Base-by-base conservation (phyloP, 1,140 invertebrate genomes). In the Zaprionus ornatus region DNA sequence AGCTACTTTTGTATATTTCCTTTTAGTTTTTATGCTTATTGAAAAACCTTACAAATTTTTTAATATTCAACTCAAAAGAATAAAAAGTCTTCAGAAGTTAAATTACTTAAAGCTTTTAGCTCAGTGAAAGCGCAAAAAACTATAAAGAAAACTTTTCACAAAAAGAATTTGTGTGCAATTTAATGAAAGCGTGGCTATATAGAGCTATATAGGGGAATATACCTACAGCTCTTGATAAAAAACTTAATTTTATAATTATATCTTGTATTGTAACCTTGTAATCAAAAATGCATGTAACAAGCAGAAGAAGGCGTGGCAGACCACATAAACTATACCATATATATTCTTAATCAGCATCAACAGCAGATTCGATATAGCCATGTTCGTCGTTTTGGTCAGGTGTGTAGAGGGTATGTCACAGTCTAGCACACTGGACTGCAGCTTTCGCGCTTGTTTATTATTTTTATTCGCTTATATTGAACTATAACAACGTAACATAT, bases 81-180 rank as follows among this genome's bases (percentile, higher is more conserved):
- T 48, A 54, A 57, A 82, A 77, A 68, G 72, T 86, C 63, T 62
- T 71, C 68, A 77, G 71, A 86, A 86, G 84, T 86, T 83, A 83
- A 88, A 86, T 86, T 88, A 88, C 84, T 83, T 88, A 45, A 80
- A 86, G 80, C 84, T 88, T 88, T 74, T 82, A 37, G 35, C 37
- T 70, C 74, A 52, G 21, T 35, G 48, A 42, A 55, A 56, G 66
- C 50, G 66, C 50, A 25, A 55, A 77, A 79, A 86, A 66, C 50
- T 79, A 66, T 67, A 25, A 61, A 29, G 23, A 37, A 67, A 57
- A 69, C 27, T 77, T 81, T 55, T 0, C 7, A 45, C n/a, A 21
- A 45, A 79, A 67, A 79, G 70, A 64, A 71, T 55, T 32, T 32
- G 9, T 32, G 7, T 21, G 19, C 60, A 73, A 48, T 23, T 27